Evolutionary conservation across 2,113 vertebrate species (phyloP).

Genomic region (Indicator indicator): DNA sequence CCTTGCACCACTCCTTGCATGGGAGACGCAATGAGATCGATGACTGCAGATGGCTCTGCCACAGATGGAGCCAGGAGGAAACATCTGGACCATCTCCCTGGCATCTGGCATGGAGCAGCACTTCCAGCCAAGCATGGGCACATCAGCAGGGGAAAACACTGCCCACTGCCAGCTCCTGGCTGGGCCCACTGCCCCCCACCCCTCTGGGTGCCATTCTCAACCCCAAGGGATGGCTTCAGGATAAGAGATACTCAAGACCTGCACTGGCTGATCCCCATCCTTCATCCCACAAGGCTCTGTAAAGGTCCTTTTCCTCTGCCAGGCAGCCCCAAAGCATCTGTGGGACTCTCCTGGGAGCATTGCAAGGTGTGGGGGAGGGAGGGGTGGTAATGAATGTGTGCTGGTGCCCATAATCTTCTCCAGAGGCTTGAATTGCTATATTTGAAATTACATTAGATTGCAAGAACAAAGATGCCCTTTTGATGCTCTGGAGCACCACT

Average conservation of each 20-base stretch:
- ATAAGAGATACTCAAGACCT: background rate
- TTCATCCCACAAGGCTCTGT: fast-evolving
- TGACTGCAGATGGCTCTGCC: background rate
- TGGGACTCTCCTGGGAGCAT: background rate
- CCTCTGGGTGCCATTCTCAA: background rate
- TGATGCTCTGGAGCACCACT: conserved; percentile 47
- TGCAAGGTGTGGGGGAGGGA: background rate
- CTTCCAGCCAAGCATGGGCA: background rate
- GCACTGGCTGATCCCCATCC: background rate
- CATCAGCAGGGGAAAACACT: background rate
- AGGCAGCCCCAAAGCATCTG: fast-evolving
- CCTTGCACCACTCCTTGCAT: fast-evolving
- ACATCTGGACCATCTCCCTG: conserved; percentile 53
- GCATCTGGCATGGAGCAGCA: conserved; percentile 1
- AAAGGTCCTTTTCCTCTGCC: background rate
- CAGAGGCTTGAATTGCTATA: conserved; percentile 5
- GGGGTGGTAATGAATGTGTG: background rate
- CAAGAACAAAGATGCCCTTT: conserved; percentile 70
- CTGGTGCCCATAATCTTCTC: conserved; percentile 12
- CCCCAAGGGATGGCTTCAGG: fast-evolving
- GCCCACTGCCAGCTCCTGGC: background rate
- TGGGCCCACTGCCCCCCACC: background rate
- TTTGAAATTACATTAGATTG: conserved; percentile 49
- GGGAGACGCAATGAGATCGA: fast-evolving
- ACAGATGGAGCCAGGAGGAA: conserved; percentile 47